Base-by-base conservation (phyloP, 2,797 vertebrate species). In the Distichodus sexfasciatus region DNA sequence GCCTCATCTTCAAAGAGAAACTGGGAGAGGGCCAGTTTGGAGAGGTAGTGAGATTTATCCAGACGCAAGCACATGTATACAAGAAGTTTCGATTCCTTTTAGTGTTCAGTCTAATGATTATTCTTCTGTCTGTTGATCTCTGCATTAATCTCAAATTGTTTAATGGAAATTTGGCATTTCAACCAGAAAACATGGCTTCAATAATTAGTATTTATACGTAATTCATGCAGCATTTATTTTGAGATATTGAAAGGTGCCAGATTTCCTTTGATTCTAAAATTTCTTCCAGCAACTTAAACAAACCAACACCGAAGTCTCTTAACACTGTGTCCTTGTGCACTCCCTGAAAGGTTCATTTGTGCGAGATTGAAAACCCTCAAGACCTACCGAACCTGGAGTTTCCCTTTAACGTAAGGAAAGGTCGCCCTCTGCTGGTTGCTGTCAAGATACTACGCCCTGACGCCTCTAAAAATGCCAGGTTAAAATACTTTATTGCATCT, bases 381-480 rank as follows among this genome's bases (percentile, higher is more conserved):
- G 95, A 95, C 44, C 90, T 97, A 23, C 89, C 91, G 33, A 92
- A 83, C 72, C 71, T 93, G 48, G 92, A 95, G 71, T 93, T 95
- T 69, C 94, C 94, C 21, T 91, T 95, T 75, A 94, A 90, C 3
- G 91, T 96, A 71, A 92, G 91, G 71, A 96, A 93, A 82, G 95
- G 94, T 6, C 92, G 92, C 66, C 93, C 94, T 73, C 91, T 98
- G 17, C 83, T 97, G 87, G 96, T 98, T 2, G 96, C 96, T 0
- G 96, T 97, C 43, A 98, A 97, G 86, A 96, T 96, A 70, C 84
- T 98, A 36, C 90, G 94, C 19, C 90, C 95, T 0, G 96, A 98
- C 2, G 96, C 95, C 54, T 95, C 94, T 14, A 97, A 97, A 84
- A 97, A 97, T n/a, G 96, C 95, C 82, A 94, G 95, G 96, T 96